A percentile compares a stretch with the other conserved stretches of the same genome.
These are phyloP conservation scores for Choloepus didactylus DNA, from an alignment of 2,797 vertebrate species.

Conservation along the genomic window DNA sequence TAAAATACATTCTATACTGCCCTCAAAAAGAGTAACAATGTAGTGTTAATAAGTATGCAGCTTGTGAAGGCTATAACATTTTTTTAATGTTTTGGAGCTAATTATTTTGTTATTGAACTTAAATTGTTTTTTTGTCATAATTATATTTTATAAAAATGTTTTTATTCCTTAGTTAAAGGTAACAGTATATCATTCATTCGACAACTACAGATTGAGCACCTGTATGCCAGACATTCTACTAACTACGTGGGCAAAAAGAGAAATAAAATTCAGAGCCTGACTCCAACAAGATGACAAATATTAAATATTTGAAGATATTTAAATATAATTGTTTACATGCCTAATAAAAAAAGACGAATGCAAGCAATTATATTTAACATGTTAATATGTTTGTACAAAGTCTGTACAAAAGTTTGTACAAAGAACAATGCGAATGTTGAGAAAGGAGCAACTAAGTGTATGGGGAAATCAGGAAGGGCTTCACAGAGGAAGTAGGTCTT, in stretches of 20 bases:
- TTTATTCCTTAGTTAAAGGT: slow-evolving; percentile 27
- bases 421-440: slow-evolving; percentile 25
- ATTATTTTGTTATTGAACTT: not conserved
- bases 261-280: slow-evolving; percentile 40
- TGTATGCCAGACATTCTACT: not conserved
- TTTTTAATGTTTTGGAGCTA: not conserved
- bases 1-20: not conserved
- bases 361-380: not conserved
- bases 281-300: not conserved
- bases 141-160: slow-evolving; percentile 33
- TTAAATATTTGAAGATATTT: too few relatives aligned
- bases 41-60: not conserved
- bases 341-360: not conserved
- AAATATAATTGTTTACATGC: too few relatives aligned
- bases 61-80: not conserved
- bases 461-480: slow-evolving; percentile 26
- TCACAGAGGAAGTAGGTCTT: not conserved
- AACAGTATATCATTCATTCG: not conserved
- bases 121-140: not conserved
- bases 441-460: not conserved
- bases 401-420: not conserved
- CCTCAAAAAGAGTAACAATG: slow-evolving; percentile 40
- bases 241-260: not conserved
- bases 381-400: not conserved
- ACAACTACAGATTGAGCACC: not conserved